phyloP scores from a whole-genome alignment of 2,113 vertebrate genomes.

The Hydrolagus affinis region DNA sequence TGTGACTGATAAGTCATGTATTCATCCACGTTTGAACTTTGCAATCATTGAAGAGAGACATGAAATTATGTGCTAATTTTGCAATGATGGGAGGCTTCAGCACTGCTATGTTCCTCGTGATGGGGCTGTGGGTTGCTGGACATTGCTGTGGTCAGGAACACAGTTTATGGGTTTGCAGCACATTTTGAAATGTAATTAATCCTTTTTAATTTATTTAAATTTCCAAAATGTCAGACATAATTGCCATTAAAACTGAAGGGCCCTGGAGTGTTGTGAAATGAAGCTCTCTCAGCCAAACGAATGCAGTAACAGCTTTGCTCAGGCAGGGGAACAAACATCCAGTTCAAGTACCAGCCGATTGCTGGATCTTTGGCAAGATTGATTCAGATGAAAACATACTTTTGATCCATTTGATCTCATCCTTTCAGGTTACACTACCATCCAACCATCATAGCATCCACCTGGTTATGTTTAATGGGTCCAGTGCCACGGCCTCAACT shows the following conservation, averaged over 20 bases:
- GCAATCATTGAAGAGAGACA: background rate
- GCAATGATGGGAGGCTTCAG: background rate
- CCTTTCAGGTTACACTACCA: too few species aligned
- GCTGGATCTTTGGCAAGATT: background rate
- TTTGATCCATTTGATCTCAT: too few species aligned
- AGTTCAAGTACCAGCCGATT: background rate
- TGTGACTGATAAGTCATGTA: too few species aligned
- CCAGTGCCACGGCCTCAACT: too few species aligned
- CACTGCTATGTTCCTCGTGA: background rate
- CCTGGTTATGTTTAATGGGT: too few species aligned
- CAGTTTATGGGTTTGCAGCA: background rate
- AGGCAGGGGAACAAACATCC: background rate
- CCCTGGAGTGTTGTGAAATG: background rate
- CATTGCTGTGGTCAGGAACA: background rate
- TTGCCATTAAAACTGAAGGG: background rate
- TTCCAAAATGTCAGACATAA: background rate
- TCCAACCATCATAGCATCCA: too few species aligned
- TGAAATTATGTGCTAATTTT: background rate
- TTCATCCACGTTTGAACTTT: too few species aligned
- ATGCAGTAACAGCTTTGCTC: background rate
- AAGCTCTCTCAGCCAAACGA: background rate
- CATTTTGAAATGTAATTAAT: slow-evolving; percentile 6
- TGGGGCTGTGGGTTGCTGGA: background rate
- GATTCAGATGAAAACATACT: too few species aligned
- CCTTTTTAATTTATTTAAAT: background rate